phyloP scores from a whole-genome alignment of 2,797 vertebrate genomes.

The Artibeus lituratus region DNA sequence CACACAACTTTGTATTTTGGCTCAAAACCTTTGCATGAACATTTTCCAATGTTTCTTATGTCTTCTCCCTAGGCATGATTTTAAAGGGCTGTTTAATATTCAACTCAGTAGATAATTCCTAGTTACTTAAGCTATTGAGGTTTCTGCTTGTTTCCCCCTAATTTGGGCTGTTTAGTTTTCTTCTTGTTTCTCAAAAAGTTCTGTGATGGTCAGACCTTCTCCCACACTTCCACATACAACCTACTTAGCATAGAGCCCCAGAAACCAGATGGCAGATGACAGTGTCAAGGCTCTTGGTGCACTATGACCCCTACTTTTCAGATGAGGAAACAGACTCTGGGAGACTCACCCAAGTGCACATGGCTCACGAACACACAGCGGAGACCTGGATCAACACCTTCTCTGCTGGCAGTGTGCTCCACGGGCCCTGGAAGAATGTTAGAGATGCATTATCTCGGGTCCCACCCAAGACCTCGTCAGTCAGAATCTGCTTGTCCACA shows the following conservation, averaged over 20 bases:
- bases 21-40: neutral
- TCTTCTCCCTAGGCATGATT: neutral
- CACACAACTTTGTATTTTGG: neutral
- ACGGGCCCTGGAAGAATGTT: no score
- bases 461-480: neutral
- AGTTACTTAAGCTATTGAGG: neutral
- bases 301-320: neutral
- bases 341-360: neutral
- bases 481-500: neutral
- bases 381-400: neutral
- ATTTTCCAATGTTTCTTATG: neutral
- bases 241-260: neutral
- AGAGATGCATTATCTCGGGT: neutral
- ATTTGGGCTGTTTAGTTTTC: neutral
- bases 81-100: neutral
- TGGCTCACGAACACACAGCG: neutral
- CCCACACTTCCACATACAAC: neutral
- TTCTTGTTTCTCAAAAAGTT: neutral
- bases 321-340: neutral
- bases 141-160: neutral
- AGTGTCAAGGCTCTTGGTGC: neutral
- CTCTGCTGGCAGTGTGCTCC: neutral
- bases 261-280: neutral
- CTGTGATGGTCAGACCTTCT: neutral
- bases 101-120: neutral